Conservation (phyloP, 1,140 invertebrate species). For the Brachionus calyciflorus region DNA sequence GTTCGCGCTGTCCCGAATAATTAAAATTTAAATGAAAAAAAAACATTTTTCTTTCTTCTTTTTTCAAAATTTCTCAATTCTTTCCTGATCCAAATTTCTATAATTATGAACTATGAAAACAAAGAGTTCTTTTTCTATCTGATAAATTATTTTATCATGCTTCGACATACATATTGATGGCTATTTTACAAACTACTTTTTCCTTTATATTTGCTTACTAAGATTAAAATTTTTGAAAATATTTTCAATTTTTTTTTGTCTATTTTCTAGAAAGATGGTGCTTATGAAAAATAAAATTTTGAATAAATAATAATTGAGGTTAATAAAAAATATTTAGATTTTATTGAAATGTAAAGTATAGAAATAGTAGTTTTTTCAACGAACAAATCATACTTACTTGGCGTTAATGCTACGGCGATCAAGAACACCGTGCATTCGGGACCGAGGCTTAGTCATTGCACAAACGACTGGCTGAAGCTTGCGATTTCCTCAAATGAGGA, state of each 20-base stretch:
- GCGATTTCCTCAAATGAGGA: constrained; percentile 47
- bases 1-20: constrained; percentile 46
- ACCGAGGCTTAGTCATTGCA: constrained; percentile 47
- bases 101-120: not conserved
- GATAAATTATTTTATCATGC: not conserved
- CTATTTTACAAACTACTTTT: no score
- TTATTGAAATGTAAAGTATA: not conserved
- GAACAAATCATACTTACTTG: constrained; percentile 46
- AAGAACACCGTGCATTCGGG: constrained; percentile 47
- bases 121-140: not conserved
- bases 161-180: not conserved
- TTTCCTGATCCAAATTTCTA: not conserved
- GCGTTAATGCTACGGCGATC: constrained; percentile 47
- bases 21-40: not conserved
- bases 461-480: constrained; percentile 46
- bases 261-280: no score
- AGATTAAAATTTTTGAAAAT: no score
- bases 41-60: not conserved
- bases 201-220: no score
- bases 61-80: not conserved
- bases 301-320: not conserved
- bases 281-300: no score
- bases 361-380: not conserved
- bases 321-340: constrained; percentile 15
- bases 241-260: no score